Conservation (phyloP, 1,140 invertebrate genomes). For the Trichoplusia ni region DNA sequence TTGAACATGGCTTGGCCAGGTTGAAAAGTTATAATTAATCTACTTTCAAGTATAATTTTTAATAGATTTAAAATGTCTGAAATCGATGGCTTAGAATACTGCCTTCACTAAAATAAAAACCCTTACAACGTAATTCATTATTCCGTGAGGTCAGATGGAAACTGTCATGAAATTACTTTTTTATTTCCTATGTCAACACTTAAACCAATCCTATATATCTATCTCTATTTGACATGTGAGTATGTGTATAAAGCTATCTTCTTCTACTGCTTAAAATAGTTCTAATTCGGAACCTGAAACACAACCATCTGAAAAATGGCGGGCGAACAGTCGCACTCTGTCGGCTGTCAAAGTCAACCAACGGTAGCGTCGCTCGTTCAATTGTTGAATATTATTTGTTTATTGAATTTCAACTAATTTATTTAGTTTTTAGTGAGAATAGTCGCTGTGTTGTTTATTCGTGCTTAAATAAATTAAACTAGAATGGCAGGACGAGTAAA, state of each 20-base stretch:
- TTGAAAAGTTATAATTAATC: neutral
- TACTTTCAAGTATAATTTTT: too few species aligned
- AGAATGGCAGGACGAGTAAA: constrained; percentile 67
- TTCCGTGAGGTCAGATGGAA: too few species aligned
- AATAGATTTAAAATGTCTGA: too few species aligned
- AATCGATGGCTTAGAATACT: too few species aligned
- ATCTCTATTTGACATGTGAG: too few species aligned
- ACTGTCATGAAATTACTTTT: too few species aligned
- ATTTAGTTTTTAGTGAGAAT: neutral
- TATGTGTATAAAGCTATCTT: neutral
- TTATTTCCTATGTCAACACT: too few species aligned
- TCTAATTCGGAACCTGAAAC: neutral
- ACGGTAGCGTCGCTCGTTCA: constrained; percentile 25
- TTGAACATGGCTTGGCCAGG: neutral
- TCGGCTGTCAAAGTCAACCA: neutral
- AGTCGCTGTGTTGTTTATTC: neutral
- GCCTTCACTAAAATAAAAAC: too few species aligned
- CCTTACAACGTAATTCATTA: too few species aligned
- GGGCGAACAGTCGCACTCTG: neutral
- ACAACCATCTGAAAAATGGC: neutral
- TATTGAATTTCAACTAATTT: neutral
- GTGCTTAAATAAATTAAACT: constrained; percentile 12
- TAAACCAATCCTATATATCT: too few species aligned
- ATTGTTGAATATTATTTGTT: constrained; percentile 25
- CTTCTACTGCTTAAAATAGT: neutral